phyloP scores from a whole-genome alignment of 1,140 invertebrate species.

The Drosophila ogumai region DNA sequence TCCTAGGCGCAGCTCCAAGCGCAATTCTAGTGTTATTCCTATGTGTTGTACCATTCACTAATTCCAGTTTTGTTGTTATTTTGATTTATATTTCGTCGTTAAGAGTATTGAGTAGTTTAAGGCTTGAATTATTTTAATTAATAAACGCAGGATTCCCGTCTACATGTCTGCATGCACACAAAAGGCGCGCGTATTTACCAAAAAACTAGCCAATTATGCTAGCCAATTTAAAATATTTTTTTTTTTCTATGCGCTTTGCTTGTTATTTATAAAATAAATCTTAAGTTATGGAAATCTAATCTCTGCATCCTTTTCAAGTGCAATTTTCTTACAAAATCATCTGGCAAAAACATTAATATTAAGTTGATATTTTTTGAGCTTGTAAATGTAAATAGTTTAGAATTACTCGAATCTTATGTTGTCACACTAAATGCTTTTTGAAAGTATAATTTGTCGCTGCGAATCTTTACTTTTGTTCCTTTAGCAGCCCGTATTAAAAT shows the following conservation, averaged over 20 bases:
- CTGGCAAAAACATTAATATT: neutral
- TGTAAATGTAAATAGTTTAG: neutral
- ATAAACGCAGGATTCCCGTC: neutral
- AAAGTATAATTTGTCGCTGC: neutral
- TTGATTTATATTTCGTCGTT: conserved; percentile 36
- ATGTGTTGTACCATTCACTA: conserved; percentile 78
- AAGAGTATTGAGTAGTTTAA: conserved; percentile 32
- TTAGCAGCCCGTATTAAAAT: conserved; percentile 26
- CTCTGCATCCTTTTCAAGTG: conserved; percentile 6
- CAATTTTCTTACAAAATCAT: neutral
- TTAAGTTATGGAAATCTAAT: conserved; percentile 9
- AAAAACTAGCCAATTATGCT: conserved; percentile 24
- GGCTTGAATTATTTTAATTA: conserved; percentile 35
- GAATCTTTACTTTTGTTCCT: conserved; percentile 13
- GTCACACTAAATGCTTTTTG: neutral
- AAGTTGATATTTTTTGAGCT: neutral
- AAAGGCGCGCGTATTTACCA: conserved; percentile 25
- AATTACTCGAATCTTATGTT: neutral
- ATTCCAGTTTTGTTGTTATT: conserved; percentile 53
- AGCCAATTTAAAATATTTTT: conserved; percentile 1
- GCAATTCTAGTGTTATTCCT: conserved; percentile 53
- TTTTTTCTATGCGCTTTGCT: conserved; percentile 7
- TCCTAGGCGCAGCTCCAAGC: conserved; percentile 44
- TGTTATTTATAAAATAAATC: conserved; percentile 19
- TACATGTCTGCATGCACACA: conserved; percentile 21